Evolutionary conservation across 2,888 invertebrate genomes (phyloP), one percentile per base, ranked within the genome.

Genomic region (Drepana falcataria): DNA sequence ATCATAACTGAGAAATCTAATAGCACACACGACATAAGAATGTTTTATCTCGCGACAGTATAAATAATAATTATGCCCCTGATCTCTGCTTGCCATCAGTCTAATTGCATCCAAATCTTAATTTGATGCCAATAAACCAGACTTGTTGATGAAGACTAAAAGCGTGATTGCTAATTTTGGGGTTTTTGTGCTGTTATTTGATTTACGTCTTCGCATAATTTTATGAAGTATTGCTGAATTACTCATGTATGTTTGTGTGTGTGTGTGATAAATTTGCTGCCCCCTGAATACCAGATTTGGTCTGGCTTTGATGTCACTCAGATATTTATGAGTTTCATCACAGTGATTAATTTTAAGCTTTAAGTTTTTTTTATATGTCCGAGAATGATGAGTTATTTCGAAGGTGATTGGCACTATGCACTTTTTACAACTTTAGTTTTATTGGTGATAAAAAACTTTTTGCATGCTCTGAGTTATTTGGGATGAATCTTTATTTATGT

Each of bases 31-130:
- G 37, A 48, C 65, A 73, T 68, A 67, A 66, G 58, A 70, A 74
- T 73, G 77, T 71, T 65, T 68, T 78, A 75, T 75, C 63, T 58
- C 55, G 54, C 56, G 65, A 68, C 62, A 67, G 66, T 71, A 75
- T 77, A 77, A 72, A 66, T 59, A 69, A 74, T 69, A 65, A 61
- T 66, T 64, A 68, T 71, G 67, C 64, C 64, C 68, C 64, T 60
- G 34, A 40, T 5, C 34, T 4, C 9, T 40, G 40, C 2, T 35
- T 51, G 40, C 64, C 69, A 68, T 73, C 68, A 77, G 77, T 80
- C 80, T 79, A 85, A 85, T 85, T 83, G 76, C 74, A 74, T 56
- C 65, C 56, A 59, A 66, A 65, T 63, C 68, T 78, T 73, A 66
- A 69, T 72, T 60, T 57, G 63, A 55, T 65, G 62, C 57, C 60